Percentiles rank a stretch among this genome's conserved stretches.
phyloP scores from a whole-genome alignment of 2,797 vertebrate genomes.

The Taeniopygia guttata region DNA sequence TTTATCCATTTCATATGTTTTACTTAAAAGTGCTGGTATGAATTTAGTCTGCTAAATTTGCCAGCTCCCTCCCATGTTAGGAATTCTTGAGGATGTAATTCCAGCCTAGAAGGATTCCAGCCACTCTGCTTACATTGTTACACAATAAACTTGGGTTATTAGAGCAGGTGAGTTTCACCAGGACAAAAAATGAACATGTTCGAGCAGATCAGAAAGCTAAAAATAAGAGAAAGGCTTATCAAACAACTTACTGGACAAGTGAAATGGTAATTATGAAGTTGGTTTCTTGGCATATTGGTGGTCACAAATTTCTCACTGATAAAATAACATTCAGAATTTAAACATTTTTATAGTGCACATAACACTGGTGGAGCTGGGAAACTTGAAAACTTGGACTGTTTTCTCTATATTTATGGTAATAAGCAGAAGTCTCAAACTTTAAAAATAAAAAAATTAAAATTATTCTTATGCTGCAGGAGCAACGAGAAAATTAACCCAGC shows the following conservation, averaged over 20 bases:
- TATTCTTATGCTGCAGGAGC: neutral
- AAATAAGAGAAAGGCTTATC: neutral
- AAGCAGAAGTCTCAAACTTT: neutral
- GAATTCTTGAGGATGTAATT: neutral
- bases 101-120: neutral
- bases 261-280: neutral
- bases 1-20: constrained; percentile 1
- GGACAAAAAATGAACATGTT: neutral
- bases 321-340: neutral
- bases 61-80: neutral
- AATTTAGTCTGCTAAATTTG: constrained; percentile 14
- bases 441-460: neutral
- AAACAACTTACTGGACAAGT: neutral
- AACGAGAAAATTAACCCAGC: neutral
- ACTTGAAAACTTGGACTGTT: neutral
- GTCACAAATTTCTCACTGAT: neutral
- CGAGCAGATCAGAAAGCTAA: neutral
- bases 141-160: neutral
- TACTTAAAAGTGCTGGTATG: constrained; percentile 16
- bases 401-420: neutral
- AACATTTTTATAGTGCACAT: neutral
- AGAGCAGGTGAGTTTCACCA: neutral
- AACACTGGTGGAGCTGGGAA: neutral
- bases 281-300: neutral
- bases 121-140: neutral